phyloP scores from a whole-genome alignment of 2,113 vertebrate genomes.

The Microcebus murinus region DNA sequence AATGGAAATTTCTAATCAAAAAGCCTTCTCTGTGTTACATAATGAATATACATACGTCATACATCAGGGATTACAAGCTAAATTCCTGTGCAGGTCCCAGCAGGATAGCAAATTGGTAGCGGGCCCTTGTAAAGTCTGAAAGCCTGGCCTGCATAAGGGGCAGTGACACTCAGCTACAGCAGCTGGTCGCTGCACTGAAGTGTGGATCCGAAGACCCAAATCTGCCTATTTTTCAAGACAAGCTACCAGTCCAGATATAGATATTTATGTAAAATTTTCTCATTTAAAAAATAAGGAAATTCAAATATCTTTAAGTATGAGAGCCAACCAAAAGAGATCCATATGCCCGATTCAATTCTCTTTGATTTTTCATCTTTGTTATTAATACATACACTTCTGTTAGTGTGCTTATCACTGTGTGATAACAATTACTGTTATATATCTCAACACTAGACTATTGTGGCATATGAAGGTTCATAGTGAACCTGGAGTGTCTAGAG shows the following conservation, averaged over 20 bases:
- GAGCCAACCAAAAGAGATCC: background rate
- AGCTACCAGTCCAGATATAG: background rate
- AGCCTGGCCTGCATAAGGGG: background rate
- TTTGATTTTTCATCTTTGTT: background rate
- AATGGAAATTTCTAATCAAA: background rate
- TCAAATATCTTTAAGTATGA: background rate
- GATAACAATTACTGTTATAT: background rate
- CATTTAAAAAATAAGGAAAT: background rate
- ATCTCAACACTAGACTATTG: background rate
- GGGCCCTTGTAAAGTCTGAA: background rate
- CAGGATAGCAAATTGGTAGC: background rate
- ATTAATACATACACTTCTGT: background rate
- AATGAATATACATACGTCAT: background rate
- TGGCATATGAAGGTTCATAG: background rate
- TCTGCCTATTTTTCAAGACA: background rate
- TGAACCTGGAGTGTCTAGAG: background rate
- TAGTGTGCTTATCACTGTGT: background rate
- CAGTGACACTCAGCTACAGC: too few species aligned
- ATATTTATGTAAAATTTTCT: background rate
- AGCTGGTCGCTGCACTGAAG: background rate
- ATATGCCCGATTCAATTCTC: background rate
- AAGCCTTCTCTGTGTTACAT: background rate
- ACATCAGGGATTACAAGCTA: background rate
- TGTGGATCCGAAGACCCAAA: background rate
- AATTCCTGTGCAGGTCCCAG: background rate